Evolutionary conservation across 2,888 invertebrate genomes (phyloP).

Genomic region (Labia minor): DNA sequence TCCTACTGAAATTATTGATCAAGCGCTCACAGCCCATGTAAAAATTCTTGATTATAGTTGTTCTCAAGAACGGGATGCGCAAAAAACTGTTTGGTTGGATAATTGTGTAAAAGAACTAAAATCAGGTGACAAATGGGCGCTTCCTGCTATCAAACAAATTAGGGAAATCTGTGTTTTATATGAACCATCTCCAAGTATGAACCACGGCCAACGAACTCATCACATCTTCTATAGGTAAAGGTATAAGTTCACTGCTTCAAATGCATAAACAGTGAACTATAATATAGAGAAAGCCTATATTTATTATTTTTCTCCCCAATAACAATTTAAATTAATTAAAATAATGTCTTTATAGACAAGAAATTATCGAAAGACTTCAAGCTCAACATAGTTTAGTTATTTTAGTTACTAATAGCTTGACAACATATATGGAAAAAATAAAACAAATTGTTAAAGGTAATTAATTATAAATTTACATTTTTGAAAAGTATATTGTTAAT

Average conservation of each 20-base stretch:
- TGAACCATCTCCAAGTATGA: slow-evolving; percentile 64
- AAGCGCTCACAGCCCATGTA: slow-evolving; percentile 86
- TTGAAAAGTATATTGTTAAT: background rate
- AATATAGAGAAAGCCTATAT: background rate
- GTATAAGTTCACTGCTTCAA: background rate
- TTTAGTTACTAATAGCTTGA: slow-evolving; percentile 84
- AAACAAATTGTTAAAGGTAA: slow-evolving; percentile 48
- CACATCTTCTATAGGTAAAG: slow-evolving; percentile 43
- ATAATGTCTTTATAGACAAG: slow-evolving; percentile 43
- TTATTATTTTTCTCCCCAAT: background rate
- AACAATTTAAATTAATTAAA: background rate
- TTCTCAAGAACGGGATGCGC: slow-evolving; percentile 91
- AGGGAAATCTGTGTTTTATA: slow-evolving; percentile 91
- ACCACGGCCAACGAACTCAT: slow-evolving; percentile 47
- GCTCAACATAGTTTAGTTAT: slow-evolving; percentile 86
- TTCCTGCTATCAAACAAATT: slow-evolving; percentile 91
- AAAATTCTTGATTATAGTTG: slow-evolving; percentile 97
- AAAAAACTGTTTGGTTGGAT: slow-evolving; percentile 90
- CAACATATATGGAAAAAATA: slow-evolving; percentile 80
- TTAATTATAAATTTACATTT: slow-evolving; percentile 19
- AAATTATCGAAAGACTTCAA: slow-evolving; percentile 83
- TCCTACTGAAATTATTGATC: slow-evolving; percentile 94
- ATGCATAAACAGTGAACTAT: background rate
- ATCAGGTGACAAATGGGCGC: slow-evolving; percentile 77
- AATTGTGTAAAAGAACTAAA: slow-evolving; percentile 93